These are phyloP conservation scores for Serrognathus titanus DNA, from an alignment of 2,888 invertebrate species.

Conservation along the genomic window DNA sequence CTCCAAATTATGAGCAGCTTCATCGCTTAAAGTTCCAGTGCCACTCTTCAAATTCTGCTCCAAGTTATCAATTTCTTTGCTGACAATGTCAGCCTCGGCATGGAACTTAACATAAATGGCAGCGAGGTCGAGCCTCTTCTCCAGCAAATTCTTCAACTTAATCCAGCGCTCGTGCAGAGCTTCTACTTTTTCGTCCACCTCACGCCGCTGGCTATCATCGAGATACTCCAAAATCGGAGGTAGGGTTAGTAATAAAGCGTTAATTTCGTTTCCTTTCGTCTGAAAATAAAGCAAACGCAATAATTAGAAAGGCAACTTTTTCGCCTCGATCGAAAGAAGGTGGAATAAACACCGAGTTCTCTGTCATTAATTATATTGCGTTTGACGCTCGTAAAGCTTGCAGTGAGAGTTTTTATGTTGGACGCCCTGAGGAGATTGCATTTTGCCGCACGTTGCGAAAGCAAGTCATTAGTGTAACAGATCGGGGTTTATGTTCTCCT, in stretches of 20 bases:
- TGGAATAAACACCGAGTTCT: too few species aligned
- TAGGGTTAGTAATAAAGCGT: conserved; percentile 60
- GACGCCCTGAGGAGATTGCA: too few species aligned
- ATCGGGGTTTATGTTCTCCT: background rate
- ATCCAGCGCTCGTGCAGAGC: conserved; percentile 62
- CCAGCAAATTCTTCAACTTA: conserved; percentile 57
- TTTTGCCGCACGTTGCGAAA: background rate
- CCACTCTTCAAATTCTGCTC: conserved; percentile 56
- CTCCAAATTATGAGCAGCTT: conserved; percentile 53
- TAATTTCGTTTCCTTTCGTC: conserved; percentile 66
- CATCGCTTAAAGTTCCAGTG: conserved; percentile 52
- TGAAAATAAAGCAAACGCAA: conserved; percentile 30
- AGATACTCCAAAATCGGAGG: conserved; percentile 61
- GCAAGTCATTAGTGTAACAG: background rate
- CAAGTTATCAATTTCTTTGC: conserved; percentile 62
- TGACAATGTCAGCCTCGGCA: conserved; percentile 63
- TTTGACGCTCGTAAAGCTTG: too few species aligned
- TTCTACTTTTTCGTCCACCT: conserved; percentile 62
- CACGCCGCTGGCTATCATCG: conserved; percentile 61
- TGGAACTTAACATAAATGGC: conserved; percentile 70
- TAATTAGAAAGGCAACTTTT: too few species aligned
- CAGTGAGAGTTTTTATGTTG: too few species aligned
- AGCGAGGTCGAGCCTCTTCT: conserved; percentile 63
- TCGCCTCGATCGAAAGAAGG: too few species aligned
- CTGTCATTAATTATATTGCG: too few species aligned